Evolutionary conservation across 2,888 invertebrate species (phyloP), one percentile per base, ranked within the genome.

Genomic region (Melipona beecheii): DNA sequence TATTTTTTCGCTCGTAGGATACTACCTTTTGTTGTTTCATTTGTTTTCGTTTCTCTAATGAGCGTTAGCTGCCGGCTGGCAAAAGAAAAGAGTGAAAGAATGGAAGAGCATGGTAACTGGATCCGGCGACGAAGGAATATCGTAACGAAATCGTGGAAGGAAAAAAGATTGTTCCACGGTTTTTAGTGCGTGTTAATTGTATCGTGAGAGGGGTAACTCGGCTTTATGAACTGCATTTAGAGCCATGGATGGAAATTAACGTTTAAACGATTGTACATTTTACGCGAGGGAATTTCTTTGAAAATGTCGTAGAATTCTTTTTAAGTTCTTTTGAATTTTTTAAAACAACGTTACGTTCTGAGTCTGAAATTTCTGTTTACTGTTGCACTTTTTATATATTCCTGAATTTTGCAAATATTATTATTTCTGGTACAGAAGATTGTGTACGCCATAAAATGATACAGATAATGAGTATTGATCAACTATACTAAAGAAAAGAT

Each of bases 31-130:
- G 43, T n/a, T 24, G 19, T 43, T 17, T 24, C 24, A 36, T 43
- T 43, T 50, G 11, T 27, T 68, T 50, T 27, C 5, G 50, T 19
- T 73, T 73, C 50, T 62, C 49, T 49, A 58, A 56, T 54, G 70
- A 31, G 21, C 13, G 31, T 69, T 69, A 69, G 52, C 13, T 24
- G 24, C 21, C 24, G n/a, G 11, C 4, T 21, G 31, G n/a, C 54
- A 36, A 9, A 9, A 36, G 9, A 36, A 9, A 1, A 36, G 9
- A 17, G n/a, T 27, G 36, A 36, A 56, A 36, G 49, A 49, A 24
- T 24, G 17, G 11, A 27, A 9, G 19, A 62, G 19, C 31, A 11
- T 21, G 11, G 31, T 0, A 62, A 31, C 11, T 31, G 15, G n/a
- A 58, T 24, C n/a, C n/a, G 15, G 24, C 24, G 15, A 58, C n/a